These are phyloP conservation scores for Capromys pilorides DNA, from an alignment of 2,797 vertebrate genomes.

Conservation along the genomic window DNA sequence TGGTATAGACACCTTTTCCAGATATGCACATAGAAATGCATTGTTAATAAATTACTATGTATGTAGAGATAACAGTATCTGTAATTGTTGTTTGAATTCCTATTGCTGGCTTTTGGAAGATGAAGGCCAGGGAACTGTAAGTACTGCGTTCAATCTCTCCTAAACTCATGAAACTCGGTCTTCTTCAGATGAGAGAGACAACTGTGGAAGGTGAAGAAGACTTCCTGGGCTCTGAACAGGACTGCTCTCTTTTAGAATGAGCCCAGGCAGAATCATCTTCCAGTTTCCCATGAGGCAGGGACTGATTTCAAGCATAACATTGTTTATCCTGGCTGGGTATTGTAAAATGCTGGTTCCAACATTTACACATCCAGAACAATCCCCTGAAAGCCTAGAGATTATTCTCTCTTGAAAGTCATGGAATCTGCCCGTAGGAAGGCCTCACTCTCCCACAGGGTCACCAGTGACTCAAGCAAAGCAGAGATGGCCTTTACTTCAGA, in stretches of 20 bases:
- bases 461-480: not conserved
- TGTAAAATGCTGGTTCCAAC: not conserved
- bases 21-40: not conserved
- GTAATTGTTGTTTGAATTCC: not conserved
- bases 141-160: not conserved
- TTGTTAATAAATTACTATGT: not conserved
- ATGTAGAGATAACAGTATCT: not conserved
- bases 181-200: not conserved
- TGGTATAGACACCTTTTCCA: not conserved
- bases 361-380: not conserved
- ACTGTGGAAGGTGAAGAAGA: not conserved
- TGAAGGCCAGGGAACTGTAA: not conserved
- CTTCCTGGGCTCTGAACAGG: not conserved
- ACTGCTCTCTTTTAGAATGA: not conserved
- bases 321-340: not conserved
- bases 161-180: not conserved
- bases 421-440: not conserved
- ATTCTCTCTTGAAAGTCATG: not conserved
- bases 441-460: too few relatives aligned
- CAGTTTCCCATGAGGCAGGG: fast-evolving
- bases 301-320: not conserved
- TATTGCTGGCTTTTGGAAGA: not conserved
- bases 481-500: not conserved
- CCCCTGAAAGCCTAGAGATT: not conserved
- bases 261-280: not conserved